A percentile compares a stretch with the other conserved stretches of the same genome.
Evolutionary conservation across 2,113 vertebrate species (phyloP).

Genomic region (Coptodon rendalli): DNA sequence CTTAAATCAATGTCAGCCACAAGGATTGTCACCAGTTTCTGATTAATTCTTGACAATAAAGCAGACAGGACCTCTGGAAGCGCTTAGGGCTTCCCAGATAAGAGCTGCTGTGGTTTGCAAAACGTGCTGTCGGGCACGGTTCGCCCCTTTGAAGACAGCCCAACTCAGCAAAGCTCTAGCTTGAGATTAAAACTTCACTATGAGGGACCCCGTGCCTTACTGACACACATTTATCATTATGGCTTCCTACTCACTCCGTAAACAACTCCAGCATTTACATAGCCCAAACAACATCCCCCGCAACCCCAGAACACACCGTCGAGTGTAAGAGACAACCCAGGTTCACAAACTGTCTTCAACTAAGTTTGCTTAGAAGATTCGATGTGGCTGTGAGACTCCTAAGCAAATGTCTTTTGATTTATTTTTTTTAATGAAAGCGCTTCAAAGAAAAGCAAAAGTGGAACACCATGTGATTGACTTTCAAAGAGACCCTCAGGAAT

Average conservation of each 20-base stretch:
- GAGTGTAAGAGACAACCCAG: neutral
- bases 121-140: constrained; percentile 38
- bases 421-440: neutral
- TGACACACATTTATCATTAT: constrained; percentile 53
- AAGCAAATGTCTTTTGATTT: neutral
- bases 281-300: constrained; percentile 38
- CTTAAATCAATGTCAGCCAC: neutral
- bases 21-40: constrained; percentile 12
- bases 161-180: neutral
- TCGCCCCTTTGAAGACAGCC: constrained; percentile 34
- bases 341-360: constrained; percentile 8
- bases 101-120: constrained; percentile 30
- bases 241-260: constrained; percentile 36
- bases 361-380: constrained; percentile 21
- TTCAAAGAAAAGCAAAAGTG: neutral
- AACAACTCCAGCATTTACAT: constrained; percentile 45
- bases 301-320: neutral
- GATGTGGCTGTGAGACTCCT: constrained; percentile 1
- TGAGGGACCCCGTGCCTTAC: neutral
- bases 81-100: constrained; percentile 43
- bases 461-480: neutral
- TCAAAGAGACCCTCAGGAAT: neutral
- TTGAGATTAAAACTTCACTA: neutral
- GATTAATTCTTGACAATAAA: constrained; percentile 34
- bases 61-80: constrained; percentile 48